Evolutionary conservation across 2,113 vertebrate species (phyloP).

Genomic region (Benitochromis conjunctus): DNA sequence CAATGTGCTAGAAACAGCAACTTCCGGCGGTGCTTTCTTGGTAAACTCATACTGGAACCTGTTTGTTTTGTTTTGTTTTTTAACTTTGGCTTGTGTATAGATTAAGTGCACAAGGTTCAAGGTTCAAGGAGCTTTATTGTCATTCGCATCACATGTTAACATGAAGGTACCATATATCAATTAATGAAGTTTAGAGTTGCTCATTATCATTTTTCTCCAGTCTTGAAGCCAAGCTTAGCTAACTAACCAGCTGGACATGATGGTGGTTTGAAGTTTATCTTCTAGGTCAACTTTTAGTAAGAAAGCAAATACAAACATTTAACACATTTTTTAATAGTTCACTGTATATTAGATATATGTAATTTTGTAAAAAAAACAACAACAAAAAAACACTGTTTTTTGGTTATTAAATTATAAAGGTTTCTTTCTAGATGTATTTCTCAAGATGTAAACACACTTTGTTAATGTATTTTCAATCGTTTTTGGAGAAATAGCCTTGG

Average conservation of each 20-base stretch:
- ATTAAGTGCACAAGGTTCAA: not conserved
- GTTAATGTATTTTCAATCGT: not conserved
- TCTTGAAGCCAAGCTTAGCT: not conserved
- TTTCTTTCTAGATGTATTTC: not conserved
- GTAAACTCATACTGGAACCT: not conserved
- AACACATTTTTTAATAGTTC: not conserved
- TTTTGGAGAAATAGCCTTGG: not conserved
- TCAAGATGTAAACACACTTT: not conserved
- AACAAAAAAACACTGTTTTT: not conserved
- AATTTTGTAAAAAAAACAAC: not conserved
- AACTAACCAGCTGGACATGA: not conserved
- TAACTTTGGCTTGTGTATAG: not conserved
- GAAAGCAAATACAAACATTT: not conserved
- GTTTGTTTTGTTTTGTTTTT: not conserved
- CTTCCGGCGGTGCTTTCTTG: not conserved
- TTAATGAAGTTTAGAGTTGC: not conserved
- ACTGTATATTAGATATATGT: not conserved
- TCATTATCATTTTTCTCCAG: not conserved
- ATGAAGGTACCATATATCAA: not conserved
- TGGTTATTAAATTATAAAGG: not conserved
- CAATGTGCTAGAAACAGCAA: not conserved
- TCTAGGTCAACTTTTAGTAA: not conserved
- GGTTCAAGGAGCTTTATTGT: no score
- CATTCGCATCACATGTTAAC: no score
- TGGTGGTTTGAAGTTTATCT: not conserved